phyloP scores from a whole-genome alignment of 2,113 vertebrate genomes.

The Percina caprodes region DNA sequence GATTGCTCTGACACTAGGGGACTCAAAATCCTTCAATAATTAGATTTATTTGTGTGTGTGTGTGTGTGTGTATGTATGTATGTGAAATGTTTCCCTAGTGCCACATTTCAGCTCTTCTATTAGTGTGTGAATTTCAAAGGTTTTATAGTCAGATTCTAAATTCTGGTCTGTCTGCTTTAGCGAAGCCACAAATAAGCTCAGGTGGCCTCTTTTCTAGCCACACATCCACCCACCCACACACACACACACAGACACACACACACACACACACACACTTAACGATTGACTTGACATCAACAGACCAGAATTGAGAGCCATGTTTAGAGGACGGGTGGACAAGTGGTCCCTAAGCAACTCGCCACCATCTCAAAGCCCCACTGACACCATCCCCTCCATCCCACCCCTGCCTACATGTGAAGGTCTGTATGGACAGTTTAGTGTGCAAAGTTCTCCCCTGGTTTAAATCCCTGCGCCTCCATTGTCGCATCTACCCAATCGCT shows the following conservation, averaged over 20 bases:
- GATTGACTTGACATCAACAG: constrained; percentile 44
- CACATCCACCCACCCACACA: constrained; percentile 10
- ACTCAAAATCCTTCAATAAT: constrained; percentile 70
- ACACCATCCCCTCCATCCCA: constrained; percentile 73
- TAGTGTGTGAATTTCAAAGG: constrained; percentile 69
- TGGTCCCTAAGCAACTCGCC: constrained; percentile 70
- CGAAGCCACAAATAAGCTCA: constrained; percentile 59
- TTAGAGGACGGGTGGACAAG: constrained; percentile 67
- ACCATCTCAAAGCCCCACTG: constrained; percentile 45
- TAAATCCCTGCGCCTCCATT: constrained; percentile 33
- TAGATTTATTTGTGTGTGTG: constrained; percentile 20
- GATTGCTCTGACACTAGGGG: constrained; percentile 69
- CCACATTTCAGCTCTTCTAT: constrained; percentile 67
- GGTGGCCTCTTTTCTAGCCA: constrained; percentile 16
- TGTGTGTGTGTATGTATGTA: constrained; percentile 11
- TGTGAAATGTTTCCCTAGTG: constrained; percentile 61
- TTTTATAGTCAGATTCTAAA: constrained; percentile 63
- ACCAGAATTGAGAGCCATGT: constrained; percentile 71
- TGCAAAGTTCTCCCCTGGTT: constrained; percentile 58
- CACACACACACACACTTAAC: constrained; percentile 32
- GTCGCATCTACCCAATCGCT: constrained; percentile 26
- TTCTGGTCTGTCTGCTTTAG: constrained; percentile 69
- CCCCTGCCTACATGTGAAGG: constrained; percentile 39
- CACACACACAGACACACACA: neutral
- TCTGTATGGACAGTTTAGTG: constrained; percentile 66